phyloP scores from a whole-genome alignment of 2,113 vertebrate species.

The Microtus pennsylvanicus region DNA sequence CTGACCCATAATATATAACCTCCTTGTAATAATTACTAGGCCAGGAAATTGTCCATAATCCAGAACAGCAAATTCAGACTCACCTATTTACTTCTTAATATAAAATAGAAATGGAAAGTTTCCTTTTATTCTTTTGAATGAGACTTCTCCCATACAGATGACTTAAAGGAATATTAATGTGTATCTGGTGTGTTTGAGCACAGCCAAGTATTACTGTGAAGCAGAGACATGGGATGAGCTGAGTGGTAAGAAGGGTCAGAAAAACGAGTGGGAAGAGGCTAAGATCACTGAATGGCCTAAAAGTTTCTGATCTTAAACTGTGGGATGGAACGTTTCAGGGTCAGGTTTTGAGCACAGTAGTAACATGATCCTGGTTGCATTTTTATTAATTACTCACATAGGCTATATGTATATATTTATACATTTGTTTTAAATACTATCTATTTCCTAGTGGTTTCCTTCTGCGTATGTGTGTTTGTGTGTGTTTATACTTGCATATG shows the following conservation, averaged over 20 bases:
- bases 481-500: background rate
- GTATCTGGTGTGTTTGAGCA: background rate
- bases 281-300: background rate
- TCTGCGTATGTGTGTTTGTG: background rate
- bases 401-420: background rate
- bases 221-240: accelerated
- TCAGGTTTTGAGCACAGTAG: background rate
- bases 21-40: background rate
- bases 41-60: background rate
- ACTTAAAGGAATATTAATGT: background rate
- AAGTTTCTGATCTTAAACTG: background rate
- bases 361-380: background rate
- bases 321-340: background rate
- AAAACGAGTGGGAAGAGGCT: accelerated
- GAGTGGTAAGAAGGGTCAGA: background rate
- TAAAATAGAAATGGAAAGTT: constrained; percentile 50
- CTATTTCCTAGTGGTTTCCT: background rate
- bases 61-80: background rate
- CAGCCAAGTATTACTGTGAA: background rate
- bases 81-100: constrained; percentile 2
- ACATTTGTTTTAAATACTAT: background rate
- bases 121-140: background rate
- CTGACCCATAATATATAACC: background rate
- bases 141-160: background rate
- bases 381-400: background rate